Conservation (phyloP, 2,113 vertebrate genomes). For the Zapus hudsonius region DNA sequence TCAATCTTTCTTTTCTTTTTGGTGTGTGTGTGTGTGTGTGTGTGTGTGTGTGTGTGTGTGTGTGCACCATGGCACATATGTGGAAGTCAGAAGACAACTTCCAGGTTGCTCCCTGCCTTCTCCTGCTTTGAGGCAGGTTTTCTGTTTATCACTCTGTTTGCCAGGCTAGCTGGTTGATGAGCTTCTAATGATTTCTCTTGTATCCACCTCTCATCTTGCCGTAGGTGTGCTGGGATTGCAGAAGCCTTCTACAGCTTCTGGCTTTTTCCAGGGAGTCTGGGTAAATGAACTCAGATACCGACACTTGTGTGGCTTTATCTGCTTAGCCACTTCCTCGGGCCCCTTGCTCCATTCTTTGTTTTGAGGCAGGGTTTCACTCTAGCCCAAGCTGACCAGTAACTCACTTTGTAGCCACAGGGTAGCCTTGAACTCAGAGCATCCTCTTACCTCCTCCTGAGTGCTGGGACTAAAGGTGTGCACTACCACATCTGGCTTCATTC, state of each 20-base stretch:
- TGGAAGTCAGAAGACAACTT: background rate
- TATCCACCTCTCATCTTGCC: background rate
- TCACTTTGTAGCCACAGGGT: too few relatives aligned
- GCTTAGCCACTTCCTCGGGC: too few relatives aligned
- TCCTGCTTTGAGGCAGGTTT: background rate
- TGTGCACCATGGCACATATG: background rate
- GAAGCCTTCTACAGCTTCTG: background rate
- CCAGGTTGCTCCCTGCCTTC: background rate
- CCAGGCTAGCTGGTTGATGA: background rate
- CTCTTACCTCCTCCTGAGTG: too few relatives aligned
- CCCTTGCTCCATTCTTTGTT: too few relatives aligned
- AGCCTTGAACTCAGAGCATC: too few relatives aligned
- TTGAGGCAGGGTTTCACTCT: too few relatives aligned
- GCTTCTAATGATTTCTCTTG: background rate
- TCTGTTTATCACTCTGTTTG: background rate
- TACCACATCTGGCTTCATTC: background rate
- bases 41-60: background rate
- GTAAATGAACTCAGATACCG: background rate
- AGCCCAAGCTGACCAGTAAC: background rate
- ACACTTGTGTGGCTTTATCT: background rate
- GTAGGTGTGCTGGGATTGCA: background rate
- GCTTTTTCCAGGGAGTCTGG: background rate
- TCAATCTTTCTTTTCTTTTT: background rate
- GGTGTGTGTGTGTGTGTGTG: background rate
- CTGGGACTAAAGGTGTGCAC: too few relatives aligned